phyloP scores from a whole-genome alignment of 2,113 vertebrate genomes.

The Blennius ocellaris region DNA sequence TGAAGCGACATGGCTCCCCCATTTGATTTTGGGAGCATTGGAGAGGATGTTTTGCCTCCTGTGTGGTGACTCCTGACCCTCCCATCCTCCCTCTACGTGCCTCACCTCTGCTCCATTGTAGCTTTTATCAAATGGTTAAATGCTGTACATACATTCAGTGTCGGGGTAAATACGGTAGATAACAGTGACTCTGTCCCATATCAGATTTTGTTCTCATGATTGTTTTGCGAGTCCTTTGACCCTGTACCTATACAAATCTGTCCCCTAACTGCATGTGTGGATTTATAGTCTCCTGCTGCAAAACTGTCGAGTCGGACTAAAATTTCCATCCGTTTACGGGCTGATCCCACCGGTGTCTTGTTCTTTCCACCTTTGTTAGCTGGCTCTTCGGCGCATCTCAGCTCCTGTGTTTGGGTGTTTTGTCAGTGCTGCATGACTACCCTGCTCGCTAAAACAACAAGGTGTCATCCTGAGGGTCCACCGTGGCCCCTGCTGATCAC shows the following conservation, averaged over 20 bases:
- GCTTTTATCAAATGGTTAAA: conserved; percentile 55
- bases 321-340: not conserved
- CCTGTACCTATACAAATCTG: not conserved
- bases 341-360: not conserved
- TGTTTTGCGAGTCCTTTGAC: conserved; percentile 22
- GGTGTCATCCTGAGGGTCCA: conserved; percentile 56
- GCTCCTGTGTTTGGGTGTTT: conserved; percentile 43
- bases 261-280: not conserved
- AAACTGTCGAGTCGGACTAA: not conserved
- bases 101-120: conserved; percentile 65
- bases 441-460: conserved; percentile 77
- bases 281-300: not conserved
- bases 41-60: conserved; percentile 82
- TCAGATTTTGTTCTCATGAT: conserved; percentile 27
- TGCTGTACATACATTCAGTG: conserved; percentile 46
- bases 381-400: conserved; percentile 4
- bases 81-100: conserved; percentile 73
- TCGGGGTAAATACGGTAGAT: conserved; percentile 26
- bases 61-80: conserved; percentile 77
- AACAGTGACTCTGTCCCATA: conserved; percentile 21
- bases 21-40: conserved; percentile 61
- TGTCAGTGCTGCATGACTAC: conserved; percentile 68
- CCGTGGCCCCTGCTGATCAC: conserved; percentile 64
- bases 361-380: not conserved
- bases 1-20: conserved; percentile 43